Evolutionary conservation across 2,113 vertebrate genomes (phyloP), one percentile per base, ranked within the genome.

Genomic region (Pygoscelis antarcticus): DNA sequence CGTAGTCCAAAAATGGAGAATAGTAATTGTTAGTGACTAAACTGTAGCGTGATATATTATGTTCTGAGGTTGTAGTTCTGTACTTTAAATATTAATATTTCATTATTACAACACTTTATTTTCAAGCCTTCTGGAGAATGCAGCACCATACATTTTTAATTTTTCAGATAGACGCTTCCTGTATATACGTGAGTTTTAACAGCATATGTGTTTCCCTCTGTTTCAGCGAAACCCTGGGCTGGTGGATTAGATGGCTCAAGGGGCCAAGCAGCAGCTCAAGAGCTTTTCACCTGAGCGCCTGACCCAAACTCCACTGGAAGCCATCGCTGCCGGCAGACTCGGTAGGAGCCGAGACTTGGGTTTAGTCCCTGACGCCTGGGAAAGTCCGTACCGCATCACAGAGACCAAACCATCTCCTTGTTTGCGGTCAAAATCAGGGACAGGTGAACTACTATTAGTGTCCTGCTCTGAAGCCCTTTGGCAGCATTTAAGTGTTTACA

Each of bases 41-140:
- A 72, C 13, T 77, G 25, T 58, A 74, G 36, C 2, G 1, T 91
- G 68, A 69, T 66, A 5, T 29, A 38, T 90, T 77, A 19, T 75
- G 36, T 89, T 92, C 68, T 68, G 68, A 87, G 36, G 15, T 74
- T 95, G 71, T 66, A 69, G 46, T 89, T 96, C 61, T 74, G 57
- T 52, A 58, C 57, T 90, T 95, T 82, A 90, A 96, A 79, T 96
- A 93, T 96, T 89, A 97, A 97, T 96, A 94, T 97, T 97, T 96
- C 57, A 93, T 97, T 97, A 86, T 88, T 91, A 18, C 60, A 83
- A 79, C 81, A 72, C 46, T 94, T 90, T 29, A 55, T 95, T 96
- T 95, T 69, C 46, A 87, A 22, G 68, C 68, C 52, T 76, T 87
- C 26, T 68, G 46, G 46, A 49, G 81, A 95, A 88, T 26, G 40